Evolutionary conservation across 2,113 vertebrate species (phyloP), one percentile per base, ranked within the genome.

Genomic region (Oryzias celebensis): DNA sequence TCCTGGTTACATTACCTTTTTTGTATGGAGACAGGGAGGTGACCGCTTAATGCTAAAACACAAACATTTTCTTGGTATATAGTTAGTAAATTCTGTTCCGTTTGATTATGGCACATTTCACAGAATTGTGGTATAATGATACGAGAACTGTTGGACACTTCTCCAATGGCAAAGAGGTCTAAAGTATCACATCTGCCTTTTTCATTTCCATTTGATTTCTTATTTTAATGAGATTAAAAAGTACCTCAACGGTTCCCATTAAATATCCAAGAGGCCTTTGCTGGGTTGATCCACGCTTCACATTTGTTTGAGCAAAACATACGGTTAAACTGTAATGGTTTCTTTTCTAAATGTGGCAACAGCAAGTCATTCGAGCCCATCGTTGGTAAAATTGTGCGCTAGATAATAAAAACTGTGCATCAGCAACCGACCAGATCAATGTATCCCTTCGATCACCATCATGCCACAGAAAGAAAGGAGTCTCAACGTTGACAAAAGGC

Each of bases 1-100:
- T 80, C 82, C 75, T 79, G 79, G 71, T 62, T 88, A 85, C 79
- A 87, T 81, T 48, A 54, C 78, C 68, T 73, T 85, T 56, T 68
- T 75, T 79, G 68, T 67, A 86, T 4, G 61, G 75, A 78, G 75
- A 23, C 73, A 80, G 20, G 64, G 72, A 75, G 81, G 59, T 80
- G 67, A 69, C 61, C 51, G 64, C 55, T 58, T 52, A 36, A 50
- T 61, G 78, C 71, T 68, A 58, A 76, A 82, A 79, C 75, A 78
- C 66, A 10, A 5, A 41, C 65, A 70, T 68, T 69, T 71, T 65
- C 56, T 67, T 36, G 54, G 55, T 69, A 61, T 69, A 82, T 62
- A 43, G 75, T 62, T 65, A 78, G 66, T 44, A 85, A 84, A 81
- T 62, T 22, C 52, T 61, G 46, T 57, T 66, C 51, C 50, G 52